Percentiles rank a stretch among this genome's conserved stretches.
Conservation (phyloP, 2,797 vertebrate genomes). For the Alca torda region DNA sequence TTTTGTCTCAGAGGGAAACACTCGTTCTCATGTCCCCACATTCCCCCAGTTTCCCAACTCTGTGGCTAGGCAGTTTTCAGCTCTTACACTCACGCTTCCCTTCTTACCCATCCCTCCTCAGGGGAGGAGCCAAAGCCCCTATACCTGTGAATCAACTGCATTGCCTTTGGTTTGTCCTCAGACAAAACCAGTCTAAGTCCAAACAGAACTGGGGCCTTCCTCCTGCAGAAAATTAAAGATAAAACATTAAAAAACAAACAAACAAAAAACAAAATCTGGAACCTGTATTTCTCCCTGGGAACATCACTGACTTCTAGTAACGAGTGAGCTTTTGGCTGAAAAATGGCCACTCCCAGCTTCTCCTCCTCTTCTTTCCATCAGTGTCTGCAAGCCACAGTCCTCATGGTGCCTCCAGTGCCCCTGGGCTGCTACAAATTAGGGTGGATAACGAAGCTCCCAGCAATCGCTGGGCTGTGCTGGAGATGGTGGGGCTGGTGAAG, state of each 20-base stretch:
- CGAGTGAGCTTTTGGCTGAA: background rate
- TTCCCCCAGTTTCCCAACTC: background rate
- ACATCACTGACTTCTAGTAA: background rate
- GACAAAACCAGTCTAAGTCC: background rate
- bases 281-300: background rate
- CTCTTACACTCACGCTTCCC: background rate
- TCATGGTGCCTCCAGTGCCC: background rate
- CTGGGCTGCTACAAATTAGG: background rate
- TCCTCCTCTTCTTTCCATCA: background rate
- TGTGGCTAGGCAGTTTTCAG: background rate
- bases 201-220: background rate
- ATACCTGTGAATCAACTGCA: too few species aligned
- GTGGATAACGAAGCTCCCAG: rapidly evolving
- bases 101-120: background rate
- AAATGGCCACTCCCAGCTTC: background rate
- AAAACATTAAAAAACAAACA: background rate
- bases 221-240: background rate
- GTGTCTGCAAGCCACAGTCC: background rate
- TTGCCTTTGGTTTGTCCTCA: background rate
- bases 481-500: background rate
- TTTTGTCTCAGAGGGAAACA: background rate
- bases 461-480: background rate
- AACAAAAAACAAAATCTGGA: background rate
- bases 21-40: background rate
- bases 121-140: background rate